Percentiles rank a stretch among this genome's conserved stretches.
phyloP scores from a whole-genome alignment of 2,113 vertebrate genomes.

The Chionis minor region DNA sequence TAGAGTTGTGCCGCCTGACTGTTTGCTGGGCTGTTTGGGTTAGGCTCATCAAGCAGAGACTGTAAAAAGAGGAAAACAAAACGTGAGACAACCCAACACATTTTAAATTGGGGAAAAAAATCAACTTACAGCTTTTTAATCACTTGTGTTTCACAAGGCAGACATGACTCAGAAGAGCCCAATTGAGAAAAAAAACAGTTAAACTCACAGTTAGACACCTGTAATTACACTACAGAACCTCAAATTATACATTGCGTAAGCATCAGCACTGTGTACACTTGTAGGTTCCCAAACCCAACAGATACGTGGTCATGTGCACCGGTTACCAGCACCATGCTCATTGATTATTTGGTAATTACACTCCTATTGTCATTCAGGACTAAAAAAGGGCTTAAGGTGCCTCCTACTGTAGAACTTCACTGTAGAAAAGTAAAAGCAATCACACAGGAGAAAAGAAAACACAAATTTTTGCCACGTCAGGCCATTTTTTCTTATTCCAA shows the following conservation, averaged over 20 bases:
- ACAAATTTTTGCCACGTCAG: background rate
- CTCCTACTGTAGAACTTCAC: background rate
- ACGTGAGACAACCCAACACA: background rate
- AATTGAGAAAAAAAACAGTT: background rate
- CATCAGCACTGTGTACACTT: background rate
- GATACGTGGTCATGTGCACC: background rate
- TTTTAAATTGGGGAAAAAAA: background rate
- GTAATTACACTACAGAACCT: background rate
- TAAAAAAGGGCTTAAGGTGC: background rate
- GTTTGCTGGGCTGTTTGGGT: conserved; percentile 98
- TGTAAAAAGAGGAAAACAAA: conserved; percentile 34
- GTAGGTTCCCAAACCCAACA: background rate
- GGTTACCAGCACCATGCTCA: background rate
- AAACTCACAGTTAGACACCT: background rate
- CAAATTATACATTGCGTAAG: background rate
- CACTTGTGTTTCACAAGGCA: background rate
- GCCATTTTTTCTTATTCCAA: background rate
- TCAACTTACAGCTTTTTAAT: background rate
- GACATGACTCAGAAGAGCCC: background rate
- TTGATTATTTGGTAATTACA: background rate
- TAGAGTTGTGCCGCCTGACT: conserved; percentile 99
- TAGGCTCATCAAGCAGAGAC: conserved; percentile 97
- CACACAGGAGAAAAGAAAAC: background rate
- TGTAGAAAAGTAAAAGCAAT: background rate
- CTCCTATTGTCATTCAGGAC: background rate